These are phyloP conservation scores for Eupithecia subfuscata DNA, from an alignment of 2,888 invertebrate species.

Conservation along the genomic window DNA sequence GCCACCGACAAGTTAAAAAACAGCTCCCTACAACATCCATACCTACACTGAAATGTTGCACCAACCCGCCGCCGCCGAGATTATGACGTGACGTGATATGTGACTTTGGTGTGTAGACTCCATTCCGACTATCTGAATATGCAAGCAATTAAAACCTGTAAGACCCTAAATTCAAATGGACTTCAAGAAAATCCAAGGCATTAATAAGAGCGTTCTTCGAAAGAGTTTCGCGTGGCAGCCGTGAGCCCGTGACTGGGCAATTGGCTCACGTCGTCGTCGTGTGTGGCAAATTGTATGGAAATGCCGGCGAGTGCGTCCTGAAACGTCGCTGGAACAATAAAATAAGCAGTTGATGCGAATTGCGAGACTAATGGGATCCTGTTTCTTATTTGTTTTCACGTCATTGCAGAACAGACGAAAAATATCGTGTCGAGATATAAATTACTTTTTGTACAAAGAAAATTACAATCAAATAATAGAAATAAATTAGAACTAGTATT, in stretches of 20 bases:
- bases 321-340: constrained; percentile 51
- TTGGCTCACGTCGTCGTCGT: constrained; percentile 57
- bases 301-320: constrained; percentile 61
- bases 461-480: too few relatives aligned
- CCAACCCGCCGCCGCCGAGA: neutral
- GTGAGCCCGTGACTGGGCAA: constrained; percentile 40
- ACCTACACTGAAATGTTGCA: too few relatives aligned
- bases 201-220: constrained; percentile 53
- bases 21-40: neutral
- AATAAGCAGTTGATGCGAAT: constrained; percentile 46
- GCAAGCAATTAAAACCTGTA: neutral
- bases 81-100: neutral
- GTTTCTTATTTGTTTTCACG: neutral
- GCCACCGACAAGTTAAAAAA: neutral
- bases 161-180: neutral
- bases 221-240: constrained; percentile 26
- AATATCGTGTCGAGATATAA: neutral
- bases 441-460: too few relatives aligned
- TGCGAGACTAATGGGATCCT: constrained; percentile 27
- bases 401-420: neutral
- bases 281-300: constrained; percentile 80
- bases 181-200: constrained; percentile 17
- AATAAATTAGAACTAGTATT: too few relatives aligned
- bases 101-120: neutral
- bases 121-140: neutral